These are phyloP conservation scores for Thereva nobilitata DNA, from an alignment of 2,888 invertebrate genomes.

Conservation along the genomic window DNA sequence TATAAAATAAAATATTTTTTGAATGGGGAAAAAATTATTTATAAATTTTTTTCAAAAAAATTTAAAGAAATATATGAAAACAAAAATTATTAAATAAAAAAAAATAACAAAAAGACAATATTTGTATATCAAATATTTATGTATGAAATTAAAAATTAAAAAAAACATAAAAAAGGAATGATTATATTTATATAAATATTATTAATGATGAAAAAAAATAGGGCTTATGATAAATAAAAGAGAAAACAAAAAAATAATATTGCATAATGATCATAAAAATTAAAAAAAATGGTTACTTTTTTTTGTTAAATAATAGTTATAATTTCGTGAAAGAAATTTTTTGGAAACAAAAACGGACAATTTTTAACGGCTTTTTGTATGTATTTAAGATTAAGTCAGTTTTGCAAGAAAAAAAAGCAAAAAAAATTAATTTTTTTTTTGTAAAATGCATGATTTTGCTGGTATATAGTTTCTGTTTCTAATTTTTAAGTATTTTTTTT, in stretches of 20 bases:
- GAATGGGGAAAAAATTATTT: constrained; percentile 8
- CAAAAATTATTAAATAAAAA: constrained; percentile 15
- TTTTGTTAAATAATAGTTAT: too few relatives aligned
- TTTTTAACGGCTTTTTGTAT: too few relatives aligned
- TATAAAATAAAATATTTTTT: constrained; percentile 7
- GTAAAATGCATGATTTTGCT: constrained; percentile 27
- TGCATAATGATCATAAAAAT: too few relatives aligned
- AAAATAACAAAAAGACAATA: constrained; percentile 26
- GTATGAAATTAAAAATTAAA: constrained; percentile 9
- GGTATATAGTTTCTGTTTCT: constrained; percentile 19
- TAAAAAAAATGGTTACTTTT: too few relatives aligned
- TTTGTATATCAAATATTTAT: constrained; percentile 33
- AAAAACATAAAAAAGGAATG: too few relatives aligned
- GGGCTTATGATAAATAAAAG: neutral
- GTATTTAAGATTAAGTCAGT: too few relatives aligned
- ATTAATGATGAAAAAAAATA: constrained; percentile 9
- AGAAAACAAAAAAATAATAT: too few relatives aligned
- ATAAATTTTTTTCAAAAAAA: constrained; percentile 16
- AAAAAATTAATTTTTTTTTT: too few relatives aligned
- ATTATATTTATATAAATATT: constrained; percentile 22
- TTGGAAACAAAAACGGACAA: too few relatives aligned
- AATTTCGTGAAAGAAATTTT: too few relatives aligned
- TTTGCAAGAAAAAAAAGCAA: too few relatives aligned
- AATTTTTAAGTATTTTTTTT: neutral
- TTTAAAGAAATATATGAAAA: neutral